These are phyloP conservation scores for Urocitellus parryii DNA, from an alignment of 2,113 vertebrate genomes.

Conservation along the genomic window DNA sequence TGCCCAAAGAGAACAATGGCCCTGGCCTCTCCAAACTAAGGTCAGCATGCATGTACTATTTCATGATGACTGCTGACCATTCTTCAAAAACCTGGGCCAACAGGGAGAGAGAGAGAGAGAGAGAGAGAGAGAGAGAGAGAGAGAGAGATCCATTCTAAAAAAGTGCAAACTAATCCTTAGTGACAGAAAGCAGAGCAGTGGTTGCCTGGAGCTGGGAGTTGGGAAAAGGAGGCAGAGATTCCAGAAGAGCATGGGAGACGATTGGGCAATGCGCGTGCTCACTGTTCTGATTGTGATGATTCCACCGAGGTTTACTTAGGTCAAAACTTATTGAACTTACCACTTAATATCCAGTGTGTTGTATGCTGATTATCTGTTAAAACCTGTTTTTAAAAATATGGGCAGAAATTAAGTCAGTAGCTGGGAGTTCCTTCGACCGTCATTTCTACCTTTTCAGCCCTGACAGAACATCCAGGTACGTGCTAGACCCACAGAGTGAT, in stretches of 20 bases:
- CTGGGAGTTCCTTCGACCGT: background rate
- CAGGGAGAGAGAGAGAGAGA: background rate
- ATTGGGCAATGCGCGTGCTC: background rate
- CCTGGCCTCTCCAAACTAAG: background rate
- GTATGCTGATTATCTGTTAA: background rate
- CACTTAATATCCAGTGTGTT: background rate
- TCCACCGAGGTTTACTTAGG: background rate
- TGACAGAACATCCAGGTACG: background rate
- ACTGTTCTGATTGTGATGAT: background rate
- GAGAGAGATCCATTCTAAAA: background rate
- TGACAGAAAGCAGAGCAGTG: background rate
- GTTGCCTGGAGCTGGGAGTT: background rate
- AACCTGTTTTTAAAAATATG: constrained; percentile 5
- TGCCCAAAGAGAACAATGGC: background rate
- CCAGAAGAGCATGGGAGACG: background rate
- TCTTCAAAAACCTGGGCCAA: background rate
- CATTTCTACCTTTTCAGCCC: background rate
- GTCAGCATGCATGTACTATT: background rate
- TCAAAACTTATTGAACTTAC: background rate
- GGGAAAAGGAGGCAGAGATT: background rate
- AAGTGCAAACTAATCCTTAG: background rate
- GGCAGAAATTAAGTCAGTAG: background rate
- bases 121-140: background rate
- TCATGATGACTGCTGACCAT: background rate
- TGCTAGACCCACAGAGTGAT: background rate